Conservation (phyloP, 2,113 vertebrate genomes). For the Heliornis fulica region DNA sequence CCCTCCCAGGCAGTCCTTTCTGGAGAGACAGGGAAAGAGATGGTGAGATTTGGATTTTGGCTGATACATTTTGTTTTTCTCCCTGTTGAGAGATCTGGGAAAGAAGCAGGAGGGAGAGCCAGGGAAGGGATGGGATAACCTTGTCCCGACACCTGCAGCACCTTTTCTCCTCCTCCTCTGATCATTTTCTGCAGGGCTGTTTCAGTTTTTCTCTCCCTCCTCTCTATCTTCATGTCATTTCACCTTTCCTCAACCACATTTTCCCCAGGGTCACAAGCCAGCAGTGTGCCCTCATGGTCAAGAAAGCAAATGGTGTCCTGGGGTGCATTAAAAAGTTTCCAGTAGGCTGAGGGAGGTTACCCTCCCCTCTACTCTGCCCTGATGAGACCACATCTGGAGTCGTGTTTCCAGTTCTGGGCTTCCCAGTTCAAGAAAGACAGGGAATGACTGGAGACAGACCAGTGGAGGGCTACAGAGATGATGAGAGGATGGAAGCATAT, state of each 20-base stretch:
- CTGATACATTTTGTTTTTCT: not conserved
- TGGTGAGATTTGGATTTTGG: not conserved
- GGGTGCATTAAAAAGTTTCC: too few species aligned
- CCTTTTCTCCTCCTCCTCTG: not conserved
- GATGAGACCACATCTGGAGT: too few species aligned
- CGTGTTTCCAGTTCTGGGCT: too few species aligned
- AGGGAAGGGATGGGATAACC: not conserved
- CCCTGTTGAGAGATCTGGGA: not conserved
- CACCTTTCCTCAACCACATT: not conserved
- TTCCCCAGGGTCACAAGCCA: not conserved
- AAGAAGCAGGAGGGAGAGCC: not conserved
- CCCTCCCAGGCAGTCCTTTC: not conserved
- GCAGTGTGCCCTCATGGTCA: too few species aligned
- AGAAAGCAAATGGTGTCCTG: too few species aligned
- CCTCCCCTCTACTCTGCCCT: too few species aligned
- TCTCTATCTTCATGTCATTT: not conserved
- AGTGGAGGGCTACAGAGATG: too few species aligned
- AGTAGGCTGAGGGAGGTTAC: too few species aligned
- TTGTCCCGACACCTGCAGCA: not conserved
- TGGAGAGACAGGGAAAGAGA: not conserved
- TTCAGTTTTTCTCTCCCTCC: not conserved
- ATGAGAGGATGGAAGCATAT: too few species aligned
- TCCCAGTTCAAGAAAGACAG: too few species aligned
- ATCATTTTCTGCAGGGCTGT: accelerated
- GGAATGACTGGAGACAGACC: too few species aligned